Base-by-base conservation (phyloP, 2,888 invertebrate species). In the Xanthorhoe designata region DNA sequence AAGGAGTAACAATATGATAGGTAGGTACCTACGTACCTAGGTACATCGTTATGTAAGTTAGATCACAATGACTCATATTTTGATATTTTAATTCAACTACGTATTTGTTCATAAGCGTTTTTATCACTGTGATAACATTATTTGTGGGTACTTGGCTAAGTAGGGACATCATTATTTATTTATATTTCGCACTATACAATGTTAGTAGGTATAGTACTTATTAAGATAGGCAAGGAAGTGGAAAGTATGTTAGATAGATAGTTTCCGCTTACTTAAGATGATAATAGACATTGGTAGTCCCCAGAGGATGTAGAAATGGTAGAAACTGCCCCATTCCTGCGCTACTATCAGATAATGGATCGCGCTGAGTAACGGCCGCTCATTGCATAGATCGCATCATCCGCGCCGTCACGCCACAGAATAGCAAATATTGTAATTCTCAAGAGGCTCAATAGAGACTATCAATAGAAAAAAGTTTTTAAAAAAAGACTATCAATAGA, bases 301-400 rank as follows among this genome's bases (percentile, higher is more conserved):
- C 64, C 9, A 52, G 69, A 54, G 63, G 42, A 13, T 8, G n/a
- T 13, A 17, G 55, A 58, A 64, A 47, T 18, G 47, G 52, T 19
- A 18, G 29, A 18, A 62, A 58, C 10, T 49, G 49, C 52, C 64
- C 56, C 58, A 55, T 66, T 64, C 29, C n/a, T 24, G 18, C 47
- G 58, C 51, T 61, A 51, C 19, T 72, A 74, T 74, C 72, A 70
- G 70, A 47, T 70, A 72, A 72, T 70, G 19, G 70, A 74, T 74
- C 72, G 68, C 60, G 59, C 53, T 19, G 55, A 42, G 45, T 58
- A 18, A 62, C 63, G 60, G 66, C 35, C 49, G 17, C 56, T 60
- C 67, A 61, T 65, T 61, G 55, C 58, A 66, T 65, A 52, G 63
- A 56, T 59, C 19, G 15, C 50, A 66, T 61, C 57, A 42, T 56